Base-by-base conservation (phyloP, 2,888 invertebrate species). In the Sarcophaga subvicina region DNA sequence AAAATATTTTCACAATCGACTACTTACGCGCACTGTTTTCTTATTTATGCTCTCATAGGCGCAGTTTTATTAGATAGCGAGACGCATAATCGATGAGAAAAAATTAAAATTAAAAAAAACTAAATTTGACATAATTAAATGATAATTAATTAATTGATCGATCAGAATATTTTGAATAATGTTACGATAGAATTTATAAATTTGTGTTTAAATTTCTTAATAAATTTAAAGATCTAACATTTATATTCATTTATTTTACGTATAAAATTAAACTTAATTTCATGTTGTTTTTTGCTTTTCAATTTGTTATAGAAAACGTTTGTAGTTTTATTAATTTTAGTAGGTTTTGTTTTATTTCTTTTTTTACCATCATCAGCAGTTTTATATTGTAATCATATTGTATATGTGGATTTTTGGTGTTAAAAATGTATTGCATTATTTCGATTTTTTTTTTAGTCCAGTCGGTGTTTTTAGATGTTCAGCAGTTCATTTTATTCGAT, bases 331-430 rank as follows among this genome's bases (percentile, higher is more conserved):
- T 47, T 66, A 60, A 73, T 45, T 69, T 63, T 63, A 73, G 62
- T 63, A 73, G 66, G 67, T 72, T 83, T 83, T 66, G 10, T 66
- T 76, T 70, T 76, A 79, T 70, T 70, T 64, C 69, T n/a, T 70
- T 70, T 70, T 73, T 60, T n/a, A 69, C 49, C 71, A 64, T 71
- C 66, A 20, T 69, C 73, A 75, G 54, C 45, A 63, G 64, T 12
- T 63, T 37, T 71, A 69, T 80, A 63, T 73, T 25, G 25, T 25
- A 70, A 12, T 70, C 12, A 70, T 72, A 72, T 37, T 66, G 62
- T 60, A 60, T 75, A 67, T 67, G 25, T 79, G 73, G 69, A 73
- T 81, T 81, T 86, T 86, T 86, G 86, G 86, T 86, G 86, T 86
- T 83, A 71, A 77, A 82, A 77, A 70, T 71, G 71, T 69, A 25